Evolutionary conservation across 2,797 vertebrate species (phyloP).

Genomic region (Rhabdomys pumilio): DNA sequence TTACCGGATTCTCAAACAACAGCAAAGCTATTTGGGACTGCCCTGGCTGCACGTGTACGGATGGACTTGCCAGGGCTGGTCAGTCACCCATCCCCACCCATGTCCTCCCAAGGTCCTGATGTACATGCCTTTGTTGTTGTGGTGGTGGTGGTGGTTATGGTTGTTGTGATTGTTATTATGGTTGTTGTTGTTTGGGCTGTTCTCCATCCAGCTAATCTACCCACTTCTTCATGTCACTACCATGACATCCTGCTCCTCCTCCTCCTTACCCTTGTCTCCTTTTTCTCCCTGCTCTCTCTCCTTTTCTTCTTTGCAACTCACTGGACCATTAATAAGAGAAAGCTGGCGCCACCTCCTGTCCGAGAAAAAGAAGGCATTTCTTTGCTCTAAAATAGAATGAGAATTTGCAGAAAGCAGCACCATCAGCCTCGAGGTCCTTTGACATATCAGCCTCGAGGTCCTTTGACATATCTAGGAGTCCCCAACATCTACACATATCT

Average conservation of each 20-base stretch:
- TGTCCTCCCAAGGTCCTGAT: fast-evolving
- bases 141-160: background rate
- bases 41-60: background rate
- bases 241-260: background rate
- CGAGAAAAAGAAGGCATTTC: background rate
- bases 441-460: background rate
- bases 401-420: background rate
- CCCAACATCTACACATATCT: background rate
- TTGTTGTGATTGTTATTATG: background rate
- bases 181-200: too few relatives aligned
- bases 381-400: background rate
- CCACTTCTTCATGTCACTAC: background rate
- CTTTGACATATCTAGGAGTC: background rate
- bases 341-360: background rate
- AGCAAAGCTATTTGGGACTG: background rate
- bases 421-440: background rate
- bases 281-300: background rate
- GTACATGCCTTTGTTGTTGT: too few relatives aligned
- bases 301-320: background rate
- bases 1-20: background rate
- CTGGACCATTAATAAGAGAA: background rate
- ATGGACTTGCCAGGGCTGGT: background rate
- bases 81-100: fast-evolving
- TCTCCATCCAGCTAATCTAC: background rate
- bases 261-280: background rate